Base-by-base conservation (phyloP, 2,113 vertebrate species). In the Ceuthmochares aereus region DNA sequence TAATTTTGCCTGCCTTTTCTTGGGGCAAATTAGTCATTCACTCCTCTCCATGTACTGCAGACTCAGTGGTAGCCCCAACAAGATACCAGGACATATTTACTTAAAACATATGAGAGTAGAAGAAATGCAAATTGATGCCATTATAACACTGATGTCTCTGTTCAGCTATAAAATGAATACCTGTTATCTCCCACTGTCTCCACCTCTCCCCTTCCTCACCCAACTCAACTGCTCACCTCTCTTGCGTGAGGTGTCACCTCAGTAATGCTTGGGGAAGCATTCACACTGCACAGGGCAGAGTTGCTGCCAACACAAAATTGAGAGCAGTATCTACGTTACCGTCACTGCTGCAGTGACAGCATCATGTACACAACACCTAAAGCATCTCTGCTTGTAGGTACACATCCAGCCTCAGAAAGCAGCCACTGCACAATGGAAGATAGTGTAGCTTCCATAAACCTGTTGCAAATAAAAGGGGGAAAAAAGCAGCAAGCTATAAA, bases 301-400 rank as follows among this genome's bases (percentile, higher is more conserved):
- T 40, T 63, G 59, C 29, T 42, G 25, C 68, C 30, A 47, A 42
- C 0, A 7, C 51, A 69, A 42, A 59, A 60, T 3, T 9, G 29
- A 79, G 70, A 69, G 26, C 34, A 23, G 37, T 0, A 5, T 11
- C 43, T 68, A 32, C 1, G 0, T 10, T 52, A 4, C 47, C 2
- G 0, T 43, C 37, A 27, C 73, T 84, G 45, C 32, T 49, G 37
- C 8, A 45, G 6, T n/a, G 34, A 76, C 73, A 62, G 26, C 67
- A 30, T 25, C 29, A 4, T 1, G 1, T 9, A 4, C 8, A 7
- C 54, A 56, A 30, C 14, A 18, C 22, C 54, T 9, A n/a, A 54
- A 27, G 29, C 66, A 79, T 8, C 58, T 73, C 83, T 49, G 25
- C 70, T 59, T 34, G 19, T 6, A 54, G 20, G 19, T 14, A n/a